Percentiles rank a stretch among this genome's conserved stretches.
phyloP scores from a whole-genome alignment of 2,113 vertebrate genomes.

The Muntiacus muntjak region DNA sequence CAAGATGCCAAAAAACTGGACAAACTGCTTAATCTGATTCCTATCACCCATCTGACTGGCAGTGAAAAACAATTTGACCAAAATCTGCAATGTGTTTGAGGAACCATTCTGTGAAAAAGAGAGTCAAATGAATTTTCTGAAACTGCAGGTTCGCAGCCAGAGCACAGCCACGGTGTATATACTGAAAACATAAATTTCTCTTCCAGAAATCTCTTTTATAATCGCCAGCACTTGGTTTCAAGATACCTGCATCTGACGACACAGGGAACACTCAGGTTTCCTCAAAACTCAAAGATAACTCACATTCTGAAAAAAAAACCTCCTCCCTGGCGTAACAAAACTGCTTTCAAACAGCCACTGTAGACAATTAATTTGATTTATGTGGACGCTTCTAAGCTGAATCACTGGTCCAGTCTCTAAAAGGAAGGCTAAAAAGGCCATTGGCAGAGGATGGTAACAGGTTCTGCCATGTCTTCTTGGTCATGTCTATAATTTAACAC shows the following conservation, averaged over 20 bases:
- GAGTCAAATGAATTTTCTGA: background rate
- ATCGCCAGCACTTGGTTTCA: background rate
- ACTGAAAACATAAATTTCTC: background rate
- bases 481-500: slow-evolving; percentile 46
- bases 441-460: background rate
- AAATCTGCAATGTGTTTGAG: background rate
- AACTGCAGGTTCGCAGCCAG: background rate
- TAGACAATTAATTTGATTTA: background rate
- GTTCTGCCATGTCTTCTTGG: background rate
- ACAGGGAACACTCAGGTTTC: background rate
- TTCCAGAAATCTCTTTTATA: background rate
- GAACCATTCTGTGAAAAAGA: background rate
- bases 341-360: background rate
- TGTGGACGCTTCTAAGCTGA: background rate
- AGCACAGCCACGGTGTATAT: fast-evolving
- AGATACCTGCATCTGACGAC: background rate
- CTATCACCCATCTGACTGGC: background rate
- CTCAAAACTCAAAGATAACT: background rate
- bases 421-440: background rate
- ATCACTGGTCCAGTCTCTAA: background rate
- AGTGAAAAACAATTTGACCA: background rate
- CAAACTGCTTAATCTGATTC: background rate
- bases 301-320: background rate
- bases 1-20: background rate
- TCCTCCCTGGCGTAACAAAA: background rate